A percentile compares a stretch with the other conserved stretches of the same genome.
Conservation (phyloP, 2,888 invertebrate genomes). For the Sminthurinus aureus region DNA sequence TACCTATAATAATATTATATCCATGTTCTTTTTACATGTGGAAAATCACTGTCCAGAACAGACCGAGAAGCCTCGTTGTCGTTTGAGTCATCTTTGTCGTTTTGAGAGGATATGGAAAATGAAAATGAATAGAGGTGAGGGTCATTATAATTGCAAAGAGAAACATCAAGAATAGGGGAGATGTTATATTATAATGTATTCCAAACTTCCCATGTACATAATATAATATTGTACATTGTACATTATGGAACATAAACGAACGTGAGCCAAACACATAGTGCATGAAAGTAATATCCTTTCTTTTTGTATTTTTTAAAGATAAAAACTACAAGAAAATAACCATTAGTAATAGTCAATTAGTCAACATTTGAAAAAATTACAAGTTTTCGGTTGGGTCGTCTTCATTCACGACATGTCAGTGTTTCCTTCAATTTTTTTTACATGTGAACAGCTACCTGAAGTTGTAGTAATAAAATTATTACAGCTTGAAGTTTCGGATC, state of each 20-base stretch:
- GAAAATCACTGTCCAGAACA: not conserved
- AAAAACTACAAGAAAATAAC: too few species aligned
- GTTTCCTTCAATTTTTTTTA: too few species aligned
- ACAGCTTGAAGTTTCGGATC: too few species aligned
- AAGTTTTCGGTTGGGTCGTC: not conserved
- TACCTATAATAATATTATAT: too few species aligned
- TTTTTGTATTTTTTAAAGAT: too few species aligned
- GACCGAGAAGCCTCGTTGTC: not conserved
- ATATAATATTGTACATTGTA: not conserved
- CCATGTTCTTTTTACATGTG: not conserved
- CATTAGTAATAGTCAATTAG: not conserved
- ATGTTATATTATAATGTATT: not conserved
- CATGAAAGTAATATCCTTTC: too few species aligned
- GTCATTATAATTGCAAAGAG: not conserved
- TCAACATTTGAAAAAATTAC: not conserved
- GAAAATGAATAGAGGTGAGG: not conserved
- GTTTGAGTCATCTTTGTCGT: not conserved
- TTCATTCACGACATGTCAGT: not conserved
- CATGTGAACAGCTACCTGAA: too few species aligned
- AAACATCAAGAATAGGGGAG: not conserved
- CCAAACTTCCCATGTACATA: not conserved
- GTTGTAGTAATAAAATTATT: too few species aligned
- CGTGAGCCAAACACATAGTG: too few species aligned
- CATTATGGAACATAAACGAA: not conserved
- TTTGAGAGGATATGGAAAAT: not conserved